Evolutionary conservation across 2,888 invertebrate genomes (phyloP).

Genomic region (Trissolcus japonicus): DNA sequence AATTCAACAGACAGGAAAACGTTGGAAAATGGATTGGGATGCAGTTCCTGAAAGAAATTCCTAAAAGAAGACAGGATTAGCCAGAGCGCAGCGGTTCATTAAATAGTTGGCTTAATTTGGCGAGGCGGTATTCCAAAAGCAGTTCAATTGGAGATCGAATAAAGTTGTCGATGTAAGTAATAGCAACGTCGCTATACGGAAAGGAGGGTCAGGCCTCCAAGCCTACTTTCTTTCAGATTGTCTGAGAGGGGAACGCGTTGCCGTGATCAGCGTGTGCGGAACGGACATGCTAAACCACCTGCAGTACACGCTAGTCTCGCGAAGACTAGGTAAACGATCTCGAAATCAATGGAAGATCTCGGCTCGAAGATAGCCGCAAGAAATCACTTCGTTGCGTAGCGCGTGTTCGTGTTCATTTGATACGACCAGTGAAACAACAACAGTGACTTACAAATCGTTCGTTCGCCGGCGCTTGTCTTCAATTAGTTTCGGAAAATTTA

Average conservation of each 20-base stretch:
- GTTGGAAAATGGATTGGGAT: constrained; percentile 8
- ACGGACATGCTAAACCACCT: constrained; percentile 63
- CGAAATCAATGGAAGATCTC: constrained; percentile 54
- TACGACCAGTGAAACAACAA: constrained; percentile 29
- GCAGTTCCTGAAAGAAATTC: constrained; percentile 18
- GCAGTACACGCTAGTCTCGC: constrained; percentile 60
- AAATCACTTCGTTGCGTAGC: constrained; percentile 45
- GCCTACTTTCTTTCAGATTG: constrained; percentile 70
- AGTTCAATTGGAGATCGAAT: constrained; percentile 52
- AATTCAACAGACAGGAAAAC: no score
- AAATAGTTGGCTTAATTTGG: constrained; percentile 36
- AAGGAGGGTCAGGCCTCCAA: constrained; percentile 65
- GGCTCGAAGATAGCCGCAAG: constrained; percentile 40
- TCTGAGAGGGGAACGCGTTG: constrained; percentile 57
- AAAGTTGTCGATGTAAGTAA: constrained; percentile 54
- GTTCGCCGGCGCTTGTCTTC: constrained; percentile 1
- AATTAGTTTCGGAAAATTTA: constrained; percentile 21
- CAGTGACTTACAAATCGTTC: constrained; percentile 25
- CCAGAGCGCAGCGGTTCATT: constrained; percentile 11
- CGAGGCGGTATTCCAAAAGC: constrained; percentile 25
- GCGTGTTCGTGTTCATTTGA: constrained; percentile 39
- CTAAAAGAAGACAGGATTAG: constrained; percentile 25
- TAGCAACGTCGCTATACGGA: constrained; percentile 67
- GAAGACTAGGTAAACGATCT: constrained; percentile 60
- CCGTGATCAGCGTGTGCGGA: constrained; percentile 56